Evolutionary conservation across 2,113 vertebrate genomes (phyloP).

Genomic region (Cepphus grylle): DNA sequence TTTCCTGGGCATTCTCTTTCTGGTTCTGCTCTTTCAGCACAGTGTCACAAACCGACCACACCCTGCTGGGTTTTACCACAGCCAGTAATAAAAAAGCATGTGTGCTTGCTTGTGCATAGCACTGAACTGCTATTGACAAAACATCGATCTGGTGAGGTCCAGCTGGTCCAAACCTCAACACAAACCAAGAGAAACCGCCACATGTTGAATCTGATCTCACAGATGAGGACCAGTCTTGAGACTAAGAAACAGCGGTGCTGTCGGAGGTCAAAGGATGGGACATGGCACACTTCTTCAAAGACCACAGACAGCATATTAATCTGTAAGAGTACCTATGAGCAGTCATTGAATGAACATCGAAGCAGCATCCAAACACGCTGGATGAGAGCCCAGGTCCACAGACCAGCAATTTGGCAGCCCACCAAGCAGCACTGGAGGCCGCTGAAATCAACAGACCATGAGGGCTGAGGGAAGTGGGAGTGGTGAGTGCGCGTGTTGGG

Average conservation of each 20-base stretch:
- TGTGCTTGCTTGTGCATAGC: fast-evolving
- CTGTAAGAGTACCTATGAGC: background rate
- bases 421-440: background rate
- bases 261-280: background rate
- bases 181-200: background rate
- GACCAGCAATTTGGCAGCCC: background rate
- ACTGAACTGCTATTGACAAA: background rate
- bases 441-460: background rate
- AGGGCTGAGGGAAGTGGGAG: background rate
- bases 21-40: background rate
- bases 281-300: background rate
- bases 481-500: fast-evolving
- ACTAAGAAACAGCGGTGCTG: background rate
- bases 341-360: background rate
- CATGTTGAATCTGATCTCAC: background rate
- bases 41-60: background rate
- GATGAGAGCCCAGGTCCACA: background rate
- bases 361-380: background rate
- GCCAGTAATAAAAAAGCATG: background rate
- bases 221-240: background rate
- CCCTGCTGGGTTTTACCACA: background rate
- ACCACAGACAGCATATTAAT: fast-evolving
- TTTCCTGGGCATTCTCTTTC: background rate
- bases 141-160: background rate
- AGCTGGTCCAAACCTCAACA: background rate